Evolutionary conservation across 2,888 invertebrate genomes (phyloP), one percentile per base, ranked within the genome.

Genomic region (Gari tellinella): DNA sequence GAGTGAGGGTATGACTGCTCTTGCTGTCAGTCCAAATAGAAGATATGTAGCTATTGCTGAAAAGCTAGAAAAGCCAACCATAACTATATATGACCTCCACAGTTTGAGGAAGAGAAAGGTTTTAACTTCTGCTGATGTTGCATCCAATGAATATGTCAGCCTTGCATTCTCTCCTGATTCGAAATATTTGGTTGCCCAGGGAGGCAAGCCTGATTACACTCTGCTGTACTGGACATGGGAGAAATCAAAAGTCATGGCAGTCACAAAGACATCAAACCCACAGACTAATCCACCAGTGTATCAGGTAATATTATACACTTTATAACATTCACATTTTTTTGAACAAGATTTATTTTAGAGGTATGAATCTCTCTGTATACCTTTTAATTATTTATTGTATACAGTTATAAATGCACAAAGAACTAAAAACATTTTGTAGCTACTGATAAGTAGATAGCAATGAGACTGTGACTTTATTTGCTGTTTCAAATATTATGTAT

Each of bases 211-310:
- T 0, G 97, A 97, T 90, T 95, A 95, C 95, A 95, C 94, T 83
- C 93, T 96, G 92, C 94, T 96, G 88, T 95, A 95, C 92, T 96
- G 96, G 93, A 95, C 95, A 89, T 94, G 96, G 95, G 96, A 96
- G 84, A 96, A 95, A 89, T 95, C 95, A 14, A 95, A 96, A 91
- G 94, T 96, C 38, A 95, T 96, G 85, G 96, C 95, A 66, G 94
- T 94, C 63, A 94, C 94, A 0, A 95, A 95, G 91, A 94, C 95
- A 1, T 95, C 95, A 0, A 91, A 90, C 57, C 88, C 90, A 37
- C 90, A 90, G 74, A 85, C 86, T 12, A 88, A 84, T 69, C 94
- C 95, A 31, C 94, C 95, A 3, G 94, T 96, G 19, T 93, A 92
- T 81, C 94, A 93, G 93, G 94, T 93, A 91, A 72, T 31, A n/a